These are phyloP conservation scores for Penaeus monodon DNA, from an alignment of 2,888 invertebrate genomes.

Conservation along the genomic window DNA sequence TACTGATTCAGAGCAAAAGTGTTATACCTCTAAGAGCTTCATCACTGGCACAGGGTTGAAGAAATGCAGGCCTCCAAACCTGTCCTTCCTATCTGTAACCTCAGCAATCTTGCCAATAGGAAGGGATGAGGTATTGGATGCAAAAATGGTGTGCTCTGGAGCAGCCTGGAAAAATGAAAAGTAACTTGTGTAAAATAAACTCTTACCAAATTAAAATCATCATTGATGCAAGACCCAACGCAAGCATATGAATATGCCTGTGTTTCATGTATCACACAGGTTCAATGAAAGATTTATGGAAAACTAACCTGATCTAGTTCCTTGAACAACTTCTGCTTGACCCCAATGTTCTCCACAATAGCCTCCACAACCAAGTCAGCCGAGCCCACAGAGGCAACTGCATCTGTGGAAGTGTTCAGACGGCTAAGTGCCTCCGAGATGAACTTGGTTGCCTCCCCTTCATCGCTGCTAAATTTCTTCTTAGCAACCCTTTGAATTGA, in stretches of 20 bases:
- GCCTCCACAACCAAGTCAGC: slow-evolving; percentile 76
- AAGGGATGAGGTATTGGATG: slow-evolving; percentile 90
- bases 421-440: slow-evolving; percentile 76
- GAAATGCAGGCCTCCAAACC: slow-evolving; percentile 90
- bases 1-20: too few relatives aligned
- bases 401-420: slow-evolving; percentile 73
- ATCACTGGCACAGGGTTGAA: slow-evolving; percentile 93
- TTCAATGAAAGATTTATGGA: neutral
- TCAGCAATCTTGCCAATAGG: slow-evolving; percentile 85
- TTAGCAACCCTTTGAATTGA: slow-evolving; percentile 84
- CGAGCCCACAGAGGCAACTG: slow-evolving; percentile 69
- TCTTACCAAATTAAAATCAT: too few relatives aligned
- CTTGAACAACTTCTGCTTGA: slow-evolving; percentile 74
- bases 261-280: neutral
- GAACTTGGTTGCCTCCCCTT: slow-evolving; percentile 78
- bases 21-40: slow-evolving; percentile 82
- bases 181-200: too few relatives aligned
- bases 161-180: slow-evolving; percentile 73
- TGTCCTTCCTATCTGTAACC: slow-evolving; percentile 77
- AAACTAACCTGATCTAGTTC: slow-evolving; percentile 69
- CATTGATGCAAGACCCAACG: too few relatives aligned
- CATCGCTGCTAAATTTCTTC: slow-evolving; percentile 80
- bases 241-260: too few relatives aligned
- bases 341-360: slow-evolving; percentile 75
- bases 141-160: slow-evolving; percentile 82